Conservation (phyloP, 2,113 vertebrate genomes). For the Xerus inauris region DNA sequence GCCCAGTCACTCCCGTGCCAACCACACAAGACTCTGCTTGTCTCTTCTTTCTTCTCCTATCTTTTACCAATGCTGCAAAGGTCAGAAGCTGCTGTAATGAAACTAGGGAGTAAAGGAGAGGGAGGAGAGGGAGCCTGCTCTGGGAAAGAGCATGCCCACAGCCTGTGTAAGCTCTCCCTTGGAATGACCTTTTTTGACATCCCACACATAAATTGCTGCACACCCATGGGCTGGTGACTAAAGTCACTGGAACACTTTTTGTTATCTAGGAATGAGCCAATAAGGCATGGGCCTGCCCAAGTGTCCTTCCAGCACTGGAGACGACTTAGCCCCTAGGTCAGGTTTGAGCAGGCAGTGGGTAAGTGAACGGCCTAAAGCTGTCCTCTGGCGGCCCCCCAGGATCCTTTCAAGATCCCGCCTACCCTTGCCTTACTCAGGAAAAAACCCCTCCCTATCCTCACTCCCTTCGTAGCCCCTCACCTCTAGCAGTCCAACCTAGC, state of each 20-base stretch:
- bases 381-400: fast-evolving
- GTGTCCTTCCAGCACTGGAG: neutral
- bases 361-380: fast-evolving
- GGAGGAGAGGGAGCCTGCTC: neutral
- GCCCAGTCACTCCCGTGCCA: fast-evolving
- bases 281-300: fast-evolving
- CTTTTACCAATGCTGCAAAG: no score
- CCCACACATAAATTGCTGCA: no score
- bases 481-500: neutral
- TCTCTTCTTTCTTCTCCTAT: neutral
- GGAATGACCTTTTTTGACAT: neutral
- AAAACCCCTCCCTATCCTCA: neutral
- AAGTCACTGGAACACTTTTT: no score
- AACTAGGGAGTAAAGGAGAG: neutral
- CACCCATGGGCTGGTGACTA: neutral
- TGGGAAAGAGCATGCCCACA: neutral
- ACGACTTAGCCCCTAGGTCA: neutral
- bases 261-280: neutral
- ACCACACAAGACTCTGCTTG: neutral
- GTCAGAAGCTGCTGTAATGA: neutral
- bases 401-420: no score
- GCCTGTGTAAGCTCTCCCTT: neutral
- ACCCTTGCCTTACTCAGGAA: neutral
- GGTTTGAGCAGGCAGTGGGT: neutral
- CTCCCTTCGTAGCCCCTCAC: neutral